These are phyloP conservation scores for Mesorhabditis sp. DNA, from an alignment of 2,888 invertebrate species.

Conservation along the genomic window DNA sequence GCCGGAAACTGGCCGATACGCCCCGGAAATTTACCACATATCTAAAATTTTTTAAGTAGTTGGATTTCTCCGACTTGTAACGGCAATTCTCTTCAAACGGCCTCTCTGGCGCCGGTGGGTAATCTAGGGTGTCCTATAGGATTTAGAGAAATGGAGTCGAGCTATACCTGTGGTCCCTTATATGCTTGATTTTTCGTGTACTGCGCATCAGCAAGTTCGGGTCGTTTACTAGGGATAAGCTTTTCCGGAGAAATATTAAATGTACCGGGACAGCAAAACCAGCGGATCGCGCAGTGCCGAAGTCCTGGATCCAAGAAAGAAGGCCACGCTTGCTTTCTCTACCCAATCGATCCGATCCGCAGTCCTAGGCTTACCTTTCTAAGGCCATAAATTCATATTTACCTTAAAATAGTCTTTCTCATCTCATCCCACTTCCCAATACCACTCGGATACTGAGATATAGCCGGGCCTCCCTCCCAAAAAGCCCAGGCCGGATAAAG, in stretches of 20 bases:
- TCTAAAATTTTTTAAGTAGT: constrained; percentile 61
- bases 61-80: constrained; percentile 65
- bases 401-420: constrained; percentile 70
- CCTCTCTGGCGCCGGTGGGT: constrained; percentile 79
- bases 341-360: background rate
- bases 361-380: background rate
- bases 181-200: constrained; percentile 98
- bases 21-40: constrained; percentile 93
- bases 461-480: constrained; percentile 96
- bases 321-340: constrained; percentile 60
- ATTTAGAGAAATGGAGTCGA: background rate
- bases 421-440: constrained; percentile 88
- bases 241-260: background rate
- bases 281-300: constrained; percentile 83
- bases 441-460: constrained; percentile 84
- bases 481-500: constrained; percentile 93
- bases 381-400: constrained; percentile 7
- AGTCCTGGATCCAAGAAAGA: constrained; percentile 91
- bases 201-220: constrained; percentile 80
- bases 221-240: constrained; percentile 59
- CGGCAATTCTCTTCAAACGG: constrained; percentile 83
- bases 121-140: constrained; percentile 59
- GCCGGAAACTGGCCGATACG: constrained; percentile 92
- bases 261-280: constrained; percentile 68
- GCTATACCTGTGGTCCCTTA: constrained; percentile 77